A percentile compares a stretch with the other conserved stretches of the same genome.
These are phyloP conservation scores for Euwallacea fornicatus DNA, from an alignment of 1,140 invertebrate species.

Conservation along the genomic window DNA sequence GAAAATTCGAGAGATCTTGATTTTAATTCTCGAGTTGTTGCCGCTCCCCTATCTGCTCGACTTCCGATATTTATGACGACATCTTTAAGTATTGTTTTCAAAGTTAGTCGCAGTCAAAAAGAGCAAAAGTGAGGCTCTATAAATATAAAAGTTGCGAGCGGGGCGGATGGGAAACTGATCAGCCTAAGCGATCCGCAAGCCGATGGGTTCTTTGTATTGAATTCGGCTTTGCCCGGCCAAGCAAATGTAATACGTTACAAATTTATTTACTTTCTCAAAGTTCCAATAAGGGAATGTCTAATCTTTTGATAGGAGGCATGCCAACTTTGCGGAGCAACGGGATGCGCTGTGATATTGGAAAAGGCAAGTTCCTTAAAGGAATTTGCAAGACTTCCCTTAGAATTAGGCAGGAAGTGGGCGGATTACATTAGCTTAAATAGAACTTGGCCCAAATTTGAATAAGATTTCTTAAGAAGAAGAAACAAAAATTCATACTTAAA, in stretches of 20 bases:
- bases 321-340: not conserved
- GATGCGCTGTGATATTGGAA: not conserved
- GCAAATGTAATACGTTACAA: slow-evolving; percentile 21
- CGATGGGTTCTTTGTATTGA: slow-evolving; percentile 19
- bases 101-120: not conserved
- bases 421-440: not conserved
- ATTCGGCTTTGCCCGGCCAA: slow-evolving; percentile 13
- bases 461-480: not conserved
- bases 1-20: slow-evolving; percentile 29
- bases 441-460: not conserved
- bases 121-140: not conserved
- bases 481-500: not conserved
- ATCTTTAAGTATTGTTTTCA: slow-evolving; percentile 7
- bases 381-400: not conserved
- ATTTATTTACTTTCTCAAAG: slow-evolving; percentile 18
- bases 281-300: slow-evolving; percentile 17
- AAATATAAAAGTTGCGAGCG: slow-evolving; percentile 5
- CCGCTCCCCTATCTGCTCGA: slow-evolving; percentile 2
- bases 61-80: slow-evolving; percentile 18
- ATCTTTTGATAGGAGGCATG: not conserved
- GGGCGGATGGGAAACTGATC: slow-evolving; percentile 4
- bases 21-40: slow-evolving; percentile 20
- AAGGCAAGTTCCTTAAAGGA: not conserved
- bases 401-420: not conserved
- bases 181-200: slow-evolving; percentile 10